Base-by-base conservation (phyloP, 2,888 invertebrate genomes). In the Eupithecia centaureata region DNA sequence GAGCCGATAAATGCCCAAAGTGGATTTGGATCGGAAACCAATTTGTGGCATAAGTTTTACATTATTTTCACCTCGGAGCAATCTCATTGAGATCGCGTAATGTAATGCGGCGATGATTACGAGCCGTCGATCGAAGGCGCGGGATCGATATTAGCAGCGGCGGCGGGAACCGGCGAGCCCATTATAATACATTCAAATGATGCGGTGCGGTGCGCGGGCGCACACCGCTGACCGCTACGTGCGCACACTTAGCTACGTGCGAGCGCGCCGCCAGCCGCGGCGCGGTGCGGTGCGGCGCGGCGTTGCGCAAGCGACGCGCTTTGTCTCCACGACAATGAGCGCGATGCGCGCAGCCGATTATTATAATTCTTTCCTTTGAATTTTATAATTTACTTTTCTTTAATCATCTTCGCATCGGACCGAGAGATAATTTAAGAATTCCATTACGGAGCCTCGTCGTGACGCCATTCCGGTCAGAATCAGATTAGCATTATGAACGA, bases 131-230 rank as follows among this genome's bases (percentile, higher is more conserved):
- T 66, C 42, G 67, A 66, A 65, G 67, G 72, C 73, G 73, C 38
- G 38, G 72, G 52, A 73, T 67, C 67, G 65, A 70, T 69, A 73
- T 74, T 68, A 64, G 61, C 54, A 64, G 60, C 67, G 57, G 60
- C 64, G 28, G 56, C 33, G 35, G 32, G 58, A 63, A 25, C 27
- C 32, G 42, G 18, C 33, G 25, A 32, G 62, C 18, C 61, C 71
- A 74, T 74, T 74, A 71, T 67, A 72, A 74, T 71, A 75, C 77
- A 74, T 77, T 76, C 76, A 74, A 72, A 75, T 74, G 74, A 18
- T 18, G 47, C 35, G 51, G 63, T 65, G 57, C 64, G 56, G 63
- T 65, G 57, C 64, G 56, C 61, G 51, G 70, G 71, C 70, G 67
- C 70, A 67, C 71, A 54, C 51, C 67, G 51, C 59, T 0, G 12